Evolutionary conservation across 2,113 vertebrate genomes (phyloP).

Genomic region (Nesospiza acunhae): DNA sequence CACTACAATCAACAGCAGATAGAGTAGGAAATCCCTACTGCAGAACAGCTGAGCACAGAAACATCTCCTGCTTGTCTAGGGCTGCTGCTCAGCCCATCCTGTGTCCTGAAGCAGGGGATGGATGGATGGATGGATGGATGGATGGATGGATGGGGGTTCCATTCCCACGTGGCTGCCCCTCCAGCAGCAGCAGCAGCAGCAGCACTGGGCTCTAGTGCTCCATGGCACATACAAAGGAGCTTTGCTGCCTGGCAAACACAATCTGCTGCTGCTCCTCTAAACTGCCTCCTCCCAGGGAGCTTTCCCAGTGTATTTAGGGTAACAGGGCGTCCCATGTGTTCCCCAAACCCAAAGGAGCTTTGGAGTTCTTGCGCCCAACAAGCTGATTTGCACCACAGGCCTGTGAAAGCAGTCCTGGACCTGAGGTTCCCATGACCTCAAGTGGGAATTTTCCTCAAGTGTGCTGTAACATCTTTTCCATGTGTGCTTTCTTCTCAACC

Average conservation of each 20-base stretch:
- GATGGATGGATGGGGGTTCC: neutral
- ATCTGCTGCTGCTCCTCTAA: neutral
- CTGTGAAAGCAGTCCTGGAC: neutral
- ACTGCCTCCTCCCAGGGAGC: neutral
- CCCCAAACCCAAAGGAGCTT: conserved; percentile 18
- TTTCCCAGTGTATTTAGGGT: neutral
- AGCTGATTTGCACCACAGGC: neutral
- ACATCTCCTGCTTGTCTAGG: neutral
- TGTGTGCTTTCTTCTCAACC: neutral
- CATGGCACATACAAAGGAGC: neutral
- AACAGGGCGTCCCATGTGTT: neutral
- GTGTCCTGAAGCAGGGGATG: neutral
- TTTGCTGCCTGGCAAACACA: neutral
- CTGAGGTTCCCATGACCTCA: neutral
- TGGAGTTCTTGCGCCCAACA: neutral
- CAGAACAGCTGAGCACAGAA: neutral
- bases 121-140: no score
- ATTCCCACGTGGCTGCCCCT: neutral
- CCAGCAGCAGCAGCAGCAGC: neutral
- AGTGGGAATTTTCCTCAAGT: neutral
- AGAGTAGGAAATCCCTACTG: neutral
- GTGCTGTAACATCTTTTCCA: rapidly evolving
- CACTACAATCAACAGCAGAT: neutral
- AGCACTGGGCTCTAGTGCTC: neutral
- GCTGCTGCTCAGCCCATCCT: neutral